phyloP scores from a whole-genome alignment of 23 tunicate species.

The Ciona savignyi region DNA sequence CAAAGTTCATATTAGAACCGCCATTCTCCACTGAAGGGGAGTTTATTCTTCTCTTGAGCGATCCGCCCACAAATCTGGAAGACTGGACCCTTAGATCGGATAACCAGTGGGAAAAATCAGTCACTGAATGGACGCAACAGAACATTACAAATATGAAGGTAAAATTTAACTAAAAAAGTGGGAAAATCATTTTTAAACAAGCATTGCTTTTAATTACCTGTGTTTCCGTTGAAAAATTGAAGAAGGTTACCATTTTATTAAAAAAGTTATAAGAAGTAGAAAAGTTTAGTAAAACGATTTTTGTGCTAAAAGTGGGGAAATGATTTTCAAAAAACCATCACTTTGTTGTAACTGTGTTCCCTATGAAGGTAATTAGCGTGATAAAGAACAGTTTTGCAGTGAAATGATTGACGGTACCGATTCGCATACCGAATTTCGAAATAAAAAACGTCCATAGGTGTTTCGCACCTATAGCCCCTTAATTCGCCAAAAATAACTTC shows the following conservation, averaged over 20 bases:
- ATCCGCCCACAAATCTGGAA: constrained; percentile 17
- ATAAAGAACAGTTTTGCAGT: too few relatives aligned
- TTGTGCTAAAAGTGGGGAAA: constrained; percentile 60
- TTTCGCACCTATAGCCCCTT: constrained; percentile 61
- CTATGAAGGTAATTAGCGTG: constrained; percentile 63
- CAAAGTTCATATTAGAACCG: constrained; percentile 38
- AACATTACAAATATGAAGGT: constrained; percentile 56
- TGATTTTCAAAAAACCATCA: constrained; percentile 58
- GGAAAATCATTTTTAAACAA: too few relatives aligned
- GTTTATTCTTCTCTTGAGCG: constrained; percentile 37
- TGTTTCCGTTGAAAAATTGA: neutral
- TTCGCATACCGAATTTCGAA: constrained; percentile 64
- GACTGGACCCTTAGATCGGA: constrained; percentile 22
- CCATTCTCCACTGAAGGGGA: constrained; percentile 57
- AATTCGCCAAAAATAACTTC: constrained; percentile 41
- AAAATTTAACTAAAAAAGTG: neutral
- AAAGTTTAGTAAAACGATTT: too few relatives aligned
- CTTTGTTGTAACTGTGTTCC: constrained; percentile 62
- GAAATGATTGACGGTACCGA: too few relatives aligned
- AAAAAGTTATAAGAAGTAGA: too few relatives aligned
- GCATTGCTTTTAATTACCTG: constrained; percentile 1
- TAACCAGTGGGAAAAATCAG: constrained; percentile 48
- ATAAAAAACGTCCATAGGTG: constrained; percentile 35
- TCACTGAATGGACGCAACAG: constrained; percentile 42
- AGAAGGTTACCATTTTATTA: too few relatives aligned